phyloP scores from a whole-genome alignment of 1,140 invertebrate species.

The Nomia melanderi region DNA sequence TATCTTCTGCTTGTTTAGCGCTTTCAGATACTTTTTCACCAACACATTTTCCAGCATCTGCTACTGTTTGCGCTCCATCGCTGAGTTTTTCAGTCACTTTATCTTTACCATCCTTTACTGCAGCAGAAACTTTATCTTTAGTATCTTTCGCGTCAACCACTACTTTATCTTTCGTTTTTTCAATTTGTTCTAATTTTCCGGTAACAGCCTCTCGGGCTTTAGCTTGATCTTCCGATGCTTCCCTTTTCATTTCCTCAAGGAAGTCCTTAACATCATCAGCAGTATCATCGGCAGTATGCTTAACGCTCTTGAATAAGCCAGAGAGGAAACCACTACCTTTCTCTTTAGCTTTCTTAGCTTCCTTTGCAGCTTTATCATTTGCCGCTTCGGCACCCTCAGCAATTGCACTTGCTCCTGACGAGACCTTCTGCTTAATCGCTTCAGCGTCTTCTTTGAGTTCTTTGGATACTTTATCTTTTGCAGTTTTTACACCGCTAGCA shows the following conservation, averaged over 20 bases:
- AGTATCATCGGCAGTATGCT: conserved; percentile 17
- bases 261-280: conserved; percentile 24
- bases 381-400: conserved; percentile 9
- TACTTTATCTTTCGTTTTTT: conserved; percentile 17
- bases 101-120: conserved; percentile 23
- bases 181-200: not conserved
- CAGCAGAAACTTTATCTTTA: not conserved
- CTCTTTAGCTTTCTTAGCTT: conserved; percentile 3
- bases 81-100: conserved; percentile 50
- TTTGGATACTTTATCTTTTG: conserved; percentile 7
- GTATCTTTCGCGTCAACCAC: conserved; percentile 13
- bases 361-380: conserved; percentile 34
- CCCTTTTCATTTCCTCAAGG: conserved; percentile 44
- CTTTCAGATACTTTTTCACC: conserved; percentile 5
- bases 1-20: not conserved
- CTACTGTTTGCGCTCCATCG: conserved; percentile 66
- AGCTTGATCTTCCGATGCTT: conserved; percentile 53
- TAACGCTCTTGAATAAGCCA: conserved; percentile 23
- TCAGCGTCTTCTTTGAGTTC: conserved; percentile 33
- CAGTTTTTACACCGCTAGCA: conserved; percentile 2
- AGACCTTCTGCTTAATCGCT: conserved; percentile 21
- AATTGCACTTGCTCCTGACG: not conserved
- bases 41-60: conserved; percentile 12
- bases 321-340: conserved; percentile 35
- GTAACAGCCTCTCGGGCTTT: conserved; percentile 25